Evolutionary conservation across 2,113 vertebrate genomes (phyloP).

Genomic region (Junco hyemalis): DNA sequence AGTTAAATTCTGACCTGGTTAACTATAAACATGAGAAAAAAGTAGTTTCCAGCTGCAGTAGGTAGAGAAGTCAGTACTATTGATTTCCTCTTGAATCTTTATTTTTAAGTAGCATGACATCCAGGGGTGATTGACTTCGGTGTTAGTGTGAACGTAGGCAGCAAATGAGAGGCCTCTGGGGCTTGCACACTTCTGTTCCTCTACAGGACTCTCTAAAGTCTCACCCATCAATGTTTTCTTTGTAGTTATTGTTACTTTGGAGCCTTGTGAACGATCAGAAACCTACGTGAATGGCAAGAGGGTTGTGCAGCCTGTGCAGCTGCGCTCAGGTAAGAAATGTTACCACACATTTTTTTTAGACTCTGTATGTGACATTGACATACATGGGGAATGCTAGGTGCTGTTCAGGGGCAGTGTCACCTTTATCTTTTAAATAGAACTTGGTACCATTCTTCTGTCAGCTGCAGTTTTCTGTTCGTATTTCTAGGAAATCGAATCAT

Average conservation of each 20-base stretch:
- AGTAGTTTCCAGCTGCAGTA: neutral
- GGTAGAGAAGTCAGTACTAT: neutral
- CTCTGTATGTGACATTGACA: accelerated
- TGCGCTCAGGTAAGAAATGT: constrained; percentile 88
- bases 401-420: neutral
- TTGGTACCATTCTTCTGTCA: neutral
- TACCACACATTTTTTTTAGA: accelerated
- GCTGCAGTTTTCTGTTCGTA: neutral
- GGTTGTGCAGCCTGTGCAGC: constrained; percentile 87
- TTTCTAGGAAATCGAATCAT: constrained; percentile 94
- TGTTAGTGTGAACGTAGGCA: neutral
- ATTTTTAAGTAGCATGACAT: neutral
- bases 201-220: neutral
- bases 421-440: neutral
- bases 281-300: constrained; percentile 98
- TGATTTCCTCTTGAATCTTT: neutral
- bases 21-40: neutral
- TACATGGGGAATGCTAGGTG: neutral
- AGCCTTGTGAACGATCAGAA: constrained; percentile 94
- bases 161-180: neutral
- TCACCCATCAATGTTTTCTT: neutral
- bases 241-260: constrained; percentile 90
- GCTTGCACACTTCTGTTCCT: neutral
- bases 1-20: neutral
- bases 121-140: neutral